Evolutionary conservation across 1,140 invertebrate species (phyloP).

Genomic region (Drosophila nannoptera): DNA sequence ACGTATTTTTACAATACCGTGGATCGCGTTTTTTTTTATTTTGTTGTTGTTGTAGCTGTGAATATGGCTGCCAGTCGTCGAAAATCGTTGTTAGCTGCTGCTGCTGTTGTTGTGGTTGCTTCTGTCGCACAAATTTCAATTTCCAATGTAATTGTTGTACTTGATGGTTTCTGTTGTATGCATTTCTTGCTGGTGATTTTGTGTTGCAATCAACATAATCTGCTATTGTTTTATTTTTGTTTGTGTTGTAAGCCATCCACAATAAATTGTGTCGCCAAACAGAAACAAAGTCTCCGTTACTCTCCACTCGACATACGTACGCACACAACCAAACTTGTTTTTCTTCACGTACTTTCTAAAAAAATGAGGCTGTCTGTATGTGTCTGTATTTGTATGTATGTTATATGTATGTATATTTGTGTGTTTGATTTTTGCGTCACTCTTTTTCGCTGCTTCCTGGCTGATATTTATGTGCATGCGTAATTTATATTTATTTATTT

Average conservation of each 20-base stretch:
- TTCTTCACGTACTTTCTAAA: constrained; percentile 70
- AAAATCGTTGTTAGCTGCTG: constrained; percentile 44
- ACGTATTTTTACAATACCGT: constrained; percentile 68
- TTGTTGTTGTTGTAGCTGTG: constrained; percentile 52
- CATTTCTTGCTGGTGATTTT: constrained; percentile 49
- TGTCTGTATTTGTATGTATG: not conserved
- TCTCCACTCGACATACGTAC: constrained; percentile 60
- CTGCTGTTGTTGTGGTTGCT: constrained; percentile 31
- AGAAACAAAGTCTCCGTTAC: constrained; percentile 61
- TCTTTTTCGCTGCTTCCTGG: constrained; percentile 23
- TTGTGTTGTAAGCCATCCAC: constrained; percentile 70
- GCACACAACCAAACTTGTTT: constrained; percentile 59
- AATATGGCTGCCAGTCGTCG: constrained; percentile 70
- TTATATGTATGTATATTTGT: constrained; percentile 19
- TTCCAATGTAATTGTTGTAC: constrained; percentile 70
- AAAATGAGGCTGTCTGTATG: constrained; percentile 41
- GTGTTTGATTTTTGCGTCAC: constrained; percentile 52
- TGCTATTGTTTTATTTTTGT: constrained; percentile 46
- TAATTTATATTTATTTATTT: constrained; percentile 30
- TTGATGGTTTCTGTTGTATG: constrained; percentile 45
- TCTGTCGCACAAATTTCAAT: constrained; percentile 70
- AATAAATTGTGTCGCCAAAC: constrained; percentile 57
- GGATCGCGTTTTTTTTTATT: constrained; percentile 37
- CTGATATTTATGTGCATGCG: constrained; percentile 36
- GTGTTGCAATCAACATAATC: constrained; percentile 49